phyloP scores from a whole-genome alignment of 2,113 vertebrate species.

The Amphiprion ocellaris region DNA sequence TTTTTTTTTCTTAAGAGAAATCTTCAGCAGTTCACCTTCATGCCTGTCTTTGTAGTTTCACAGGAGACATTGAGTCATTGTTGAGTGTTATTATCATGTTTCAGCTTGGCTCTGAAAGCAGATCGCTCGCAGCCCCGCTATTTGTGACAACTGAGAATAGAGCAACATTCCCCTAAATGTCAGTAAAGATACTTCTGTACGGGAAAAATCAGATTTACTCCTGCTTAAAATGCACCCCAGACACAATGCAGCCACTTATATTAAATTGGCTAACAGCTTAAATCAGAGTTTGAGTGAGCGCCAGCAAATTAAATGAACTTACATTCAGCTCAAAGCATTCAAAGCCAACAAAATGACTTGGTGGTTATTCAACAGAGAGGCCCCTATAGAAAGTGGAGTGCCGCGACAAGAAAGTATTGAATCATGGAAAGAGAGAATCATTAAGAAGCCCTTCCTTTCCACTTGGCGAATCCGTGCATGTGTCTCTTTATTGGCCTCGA shows the following conservation, averaged over 20 bases:
- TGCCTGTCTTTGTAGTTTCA: constrained; percentile 57
- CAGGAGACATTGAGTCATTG: constrained; percentile 35
- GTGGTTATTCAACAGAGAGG: constrained; percentile 20
- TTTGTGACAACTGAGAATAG: constrained; percentile 42
- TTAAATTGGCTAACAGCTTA: constrained; percentile 43
- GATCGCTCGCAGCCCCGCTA: constrained; percentile 3
- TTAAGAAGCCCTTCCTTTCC: constrained; percentile 43
- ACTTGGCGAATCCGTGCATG: constrained; percentile 17
- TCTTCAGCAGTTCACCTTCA: constrained; percentile 63
- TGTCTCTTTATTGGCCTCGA: constrained; percentile 49
- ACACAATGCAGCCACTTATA: constrained; percentile 8
- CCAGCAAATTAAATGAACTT: constrained; percentile 55
- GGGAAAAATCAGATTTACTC: constrained; percentile 15
- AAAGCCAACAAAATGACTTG: constrained; percentile 34
- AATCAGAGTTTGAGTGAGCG: constrained; percentile 42
- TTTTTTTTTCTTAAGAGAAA: constrained; percentile 12
- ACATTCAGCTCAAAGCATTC: constrained; percentile 29
- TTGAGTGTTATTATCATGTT: constrained; percentile 37
- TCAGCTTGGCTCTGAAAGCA: constrained; percentile 29
- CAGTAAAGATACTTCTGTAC: constrained; percentile 22
- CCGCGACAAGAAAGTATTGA: constrained; percentile 18
- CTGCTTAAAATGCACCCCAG: constrained; percentile 21
- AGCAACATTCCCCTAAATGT: constrained; percentile 42
- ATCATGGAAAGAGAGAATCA: constrained; percentile 59
- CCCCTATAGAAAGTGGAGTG: background rate